Conservation (phyloP, 2,113 vertebrate genomes). For the Phaethornis superciliosus region DNA sequence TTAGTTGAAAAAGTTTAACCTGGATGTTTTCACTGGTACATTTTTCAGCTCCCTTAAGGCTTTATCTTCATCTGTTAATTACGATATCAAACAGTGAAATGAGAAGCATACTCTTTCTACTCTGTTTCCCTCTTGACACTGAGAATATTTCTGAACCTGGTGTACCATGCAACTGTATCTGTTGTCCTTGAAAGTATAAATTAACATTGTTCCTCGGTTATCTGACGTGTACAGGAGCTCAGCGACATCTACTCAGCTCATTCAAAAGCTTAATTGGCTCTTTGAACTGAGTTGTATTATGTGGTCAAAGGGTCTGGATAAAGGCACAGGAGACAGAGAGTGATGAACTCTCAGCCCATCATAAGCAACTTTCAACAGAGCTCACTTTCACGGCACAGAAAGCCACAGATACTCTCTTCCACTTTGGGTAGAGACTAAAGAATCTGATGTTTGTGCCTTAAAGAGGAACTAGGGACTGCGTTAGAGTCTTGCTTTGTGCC, state of each 20-base stretch:
- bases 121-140: neutral
- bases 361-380: neutral
- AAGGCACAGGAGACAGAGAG: slow-evolving; percentile 18
- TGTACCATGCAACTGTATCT: neutral
- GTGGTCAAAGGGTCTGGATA: slow-evolving; percentile 70
- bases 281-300: slow-evolving; percentile 79
- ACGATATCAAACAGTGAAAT: neutral
- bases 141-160: neutral
- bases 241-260: slow-evolving; percentile 58
- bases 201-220: neutral
- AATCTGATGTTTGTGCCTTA: slow-evolving; percentile 69
- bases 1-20: neutral
- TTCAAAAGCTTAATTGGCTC: slow-evolving; percentile 81
- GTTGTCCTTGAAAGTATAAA: neutral
- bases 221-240: neutral
- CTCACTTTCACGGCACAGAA: neutral
- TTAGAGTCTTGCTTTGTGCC: neutral
- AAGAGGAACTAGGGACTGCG: slow-evolving; percentile 67
- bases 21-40: neutral
- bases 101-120: neutral
- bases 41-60: neutral
- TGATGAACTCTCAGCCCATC: slow-evolving; percentile 2
- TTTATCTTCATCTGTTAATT: neutral
- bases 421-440: slow-evolving; percentile 70
- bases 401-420: slow-evolving; percentile 49